Conservation (phyloP, 2,797 vertebrate species). For the Lithobates pipiens region DNA sequence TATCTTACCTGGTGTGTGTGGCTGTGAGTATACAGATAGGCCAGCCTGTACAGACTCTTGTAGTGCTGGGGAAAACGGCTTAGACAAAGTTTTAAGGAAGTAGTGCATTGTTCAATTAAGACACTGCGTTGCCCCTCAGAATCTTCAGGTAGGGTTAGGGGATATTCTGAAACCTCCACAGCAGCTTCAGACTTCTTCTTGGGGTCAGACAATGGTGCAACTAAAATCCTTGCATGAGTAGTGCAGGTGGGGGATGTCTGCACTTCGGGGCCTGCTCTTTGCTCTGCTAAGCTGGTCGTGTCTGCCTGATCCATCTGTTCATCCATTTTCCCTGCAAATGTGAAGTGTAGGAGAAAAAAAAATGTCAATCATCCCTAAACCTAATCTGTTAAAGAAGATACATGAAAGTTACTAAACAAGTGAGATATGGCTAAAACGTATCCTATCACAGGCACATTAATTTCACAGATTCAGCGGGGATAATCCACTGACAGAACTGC, state of each 20-base stretch:
- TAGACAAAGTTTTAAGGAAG: constrained; percentile 90
- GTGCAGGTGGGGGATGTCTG: constrained; percentile 57
- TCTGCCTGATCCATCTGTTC: constrained; percentile 72
- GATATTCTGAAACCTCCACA: constrained; percentile 80
- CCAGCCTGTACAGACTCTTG: constrained; percentile 96
- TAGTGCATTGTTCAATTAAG: constrained; percentile 89
- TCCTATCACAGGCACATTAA: too few species aligned
- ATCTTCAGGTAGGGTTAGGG: constrained; percentile 83
- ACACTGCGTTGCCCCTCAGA: constrained; percentile 84
- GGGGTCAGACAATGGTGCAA: constrained; percentile 71
- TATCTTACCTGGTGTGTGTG: constrained; percentile 88
- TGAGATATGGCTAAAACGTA: background rate
- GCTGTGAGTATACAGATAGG: constrained; percentile 92
- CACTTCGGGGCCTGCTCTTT: constrained; percentile 67
- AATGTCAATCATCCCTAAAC: background rate
- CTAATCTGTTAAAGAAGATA: background rate
- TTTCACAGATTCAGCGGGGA: too few species aligned
- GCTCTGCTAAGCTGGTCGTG: constrained; percentile 64
- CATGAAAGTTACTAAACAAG: background rate
- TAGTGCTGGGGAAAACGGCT: constrained; percentile 98
- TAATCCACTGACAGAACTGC: background rate
- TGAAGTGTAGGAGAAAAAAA: background rate
- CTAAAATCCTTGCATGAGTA: constrained; percentile 65
- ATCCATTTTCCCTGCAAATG: constrained; percentile 68
- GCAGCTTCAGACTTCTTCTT: constrained; percentile 80